These are phyloP conservation scores for Acanthis flammea DNA, from an alignment of 2,797 vertebrate genomes.

Conservation along the genomic window DNA sequence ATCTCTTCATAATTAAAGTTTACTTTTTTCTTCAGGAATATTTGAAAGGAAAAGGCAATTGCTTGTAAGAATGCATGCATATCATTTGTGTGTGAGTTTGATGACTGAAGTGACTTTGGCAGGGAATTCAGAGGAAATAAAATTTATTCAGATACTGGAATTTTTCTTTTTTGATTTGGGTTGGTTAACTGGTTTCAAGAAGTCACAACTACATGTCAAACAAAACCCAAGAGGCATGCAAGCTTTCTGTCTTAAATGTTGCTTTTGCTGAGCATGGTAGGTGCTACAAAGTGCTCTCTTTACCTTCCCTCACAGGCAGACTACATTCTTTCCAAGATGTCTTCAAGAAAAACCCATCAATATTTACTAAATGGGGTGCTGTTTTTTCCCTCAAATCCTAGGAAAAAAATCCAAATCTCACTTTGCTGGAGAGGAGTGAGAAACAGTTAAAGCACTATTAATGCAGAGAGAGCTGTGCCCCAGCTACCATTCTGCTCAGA, in stretches of 20 bases:
- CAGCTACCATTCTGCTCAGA: neutral
- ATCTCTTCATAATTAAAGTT: slow-evolving; percentile 76
- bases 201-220: neutral
- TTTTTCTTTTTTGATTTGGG: neutral
- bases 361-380: neutral
- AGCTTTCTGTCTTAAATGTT: neutral
- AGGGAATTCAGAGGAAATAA: neutral
- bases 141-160: neutral
- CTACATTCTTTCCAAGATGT: neutral
- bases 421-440: neutral
- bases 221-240: neutral
- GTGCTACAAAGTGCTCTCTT: neutral
- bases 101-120: slow-evolving; percentile 17
- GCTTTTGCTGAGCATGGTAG: neutral
- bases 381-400: neutral
- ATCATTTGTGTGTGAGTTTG: neutral
- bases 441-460: neutral
- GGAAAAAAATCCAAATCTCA: neutral
- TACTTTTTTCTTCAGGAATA: slow-evolving; percentile 54
- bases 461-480: neutral
- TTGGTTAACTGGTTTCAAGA: neutral
- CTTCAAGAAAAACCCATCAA: neutral
- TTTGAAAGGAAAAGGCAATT: slow-evolving; percentile 38
- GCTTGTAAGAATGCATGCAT: slow-evolving; percentile 25
- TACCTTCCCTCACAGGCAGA: neutral